Conservation (phyloP, 2,113 vertebrate genomes). For the Agapornis roseicollis region DNA sequence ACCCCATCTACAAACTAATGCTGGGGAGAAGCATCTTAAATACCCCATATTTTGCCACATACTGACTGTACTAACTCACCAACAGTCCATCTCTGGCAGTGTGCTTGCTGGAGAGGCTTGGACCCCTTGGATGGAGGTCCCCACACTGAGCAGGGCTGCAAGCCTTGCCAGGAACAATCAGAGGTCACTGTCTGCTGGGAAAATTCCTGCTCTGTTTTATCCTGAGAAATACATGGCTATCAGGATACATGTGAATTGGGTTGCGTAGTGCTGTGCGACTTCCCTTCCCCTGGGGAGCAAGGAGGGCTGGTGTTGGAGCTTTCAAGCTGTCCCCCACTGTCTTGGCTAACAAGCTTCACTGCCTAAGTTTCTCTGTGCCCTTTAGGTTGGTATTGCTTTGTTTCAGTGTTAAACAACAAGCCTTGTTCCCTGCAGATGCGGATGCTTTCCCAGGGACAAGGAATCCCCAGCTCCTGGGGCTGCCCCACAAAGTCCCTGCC, state of each 20-base stretch:
- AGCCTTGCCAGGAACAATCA: fast-evolving
- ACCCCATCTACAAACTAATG: fast-evolving
- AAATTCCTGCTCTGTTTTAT: neutral
- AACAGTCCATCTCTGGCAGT: neutral
- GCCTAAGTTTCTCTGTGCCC: neutral
- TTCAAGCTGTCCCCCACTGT: fast-evolving
- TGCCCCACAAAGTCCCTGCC: neutral
- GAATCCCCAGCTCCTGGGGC: neutral
- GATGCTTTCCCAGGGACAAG: neutral
- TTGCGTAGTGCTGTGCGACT: neutral
- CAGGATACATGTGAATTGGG: fast-evolving
- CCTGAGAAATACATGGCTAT: neutral
- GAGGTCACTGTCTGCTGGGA: neutral
- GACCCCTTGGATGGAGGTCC: neutral
- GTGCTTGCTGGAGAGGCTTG: neutral
- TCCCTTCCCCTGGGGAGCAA: neutral
- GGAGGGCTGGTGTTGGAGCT: neutral
- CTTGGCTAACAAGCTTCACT: neutral
- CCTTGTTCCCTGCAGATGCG: neutral
- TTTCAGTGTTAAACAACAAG: neutral
- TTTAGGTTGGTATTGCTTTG: neutral
- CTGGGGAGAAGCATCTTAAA: neutral
- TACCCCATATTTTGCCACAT: fast-evolving
- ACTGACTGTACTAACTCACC: neutral
- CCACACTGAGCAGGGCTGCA: fast-evolving